Base-by-base conservation (phyloP, 2,888 invertebrate genomes). In the Gandaritis pyraliata region DNA sequence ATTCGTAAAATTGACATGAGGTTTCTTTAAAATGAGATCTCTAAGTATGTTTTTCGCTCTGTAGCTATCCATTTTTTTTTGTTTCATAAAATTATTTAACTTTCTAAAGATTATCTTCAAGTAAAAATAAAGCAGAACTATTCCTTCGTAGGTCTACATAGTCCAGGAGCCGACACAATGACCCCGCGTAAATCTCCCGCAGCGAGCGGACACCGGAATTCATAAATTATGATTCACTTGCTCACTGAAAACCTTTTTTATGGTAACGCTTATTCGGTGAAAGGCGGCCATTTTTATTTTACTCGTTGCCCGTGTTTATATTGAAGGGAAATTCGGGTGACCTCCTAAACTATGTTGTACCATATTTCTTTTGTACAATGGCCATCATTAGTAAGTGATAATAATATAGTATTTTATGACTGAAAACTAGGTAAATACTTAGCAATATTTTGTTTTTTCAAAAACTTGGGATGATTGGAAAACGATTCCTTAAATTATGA, bases 181-280 rank as follows among this genome's bases (percentile, higher is more conserved):
- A 90, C 91, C 91, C 87, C 77, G 81, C 87, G 90, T 91, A 91
- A 91, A 90, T 91, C 91, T 90, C 89, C 79, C 71, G 71, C 74
- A 64, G 66, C 78, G 72, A 76, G 75, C 86, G 85, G 87, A 89
- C 90, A 86, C 86, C 90, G 90, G 89, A 89, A 91, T 91, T 91
- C 91, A 91, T 91, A 91, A 91, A 91, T 91, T 90, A 91, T 91
- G 91, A 91, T 91, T 90, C 91, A 90, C 90, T 91, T 89, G 90
- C 89, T 89, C 88, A 87, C 89, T 88, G 91, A 89, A 91, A 91
- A 90, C 88, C 91, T 91, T 91, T 91, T 91, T 91, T 91, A 90
- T 89, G 87, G 89, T 86, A 84, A 87, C 88, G 87, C 84, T 90
- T 90, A 90, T 88, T 87, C 84, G 85, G 85, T 87, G 86, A 84